Conservation (phyloP, 2,113 vertebrate species). For the Sinosuthora webbiana region DNA sequence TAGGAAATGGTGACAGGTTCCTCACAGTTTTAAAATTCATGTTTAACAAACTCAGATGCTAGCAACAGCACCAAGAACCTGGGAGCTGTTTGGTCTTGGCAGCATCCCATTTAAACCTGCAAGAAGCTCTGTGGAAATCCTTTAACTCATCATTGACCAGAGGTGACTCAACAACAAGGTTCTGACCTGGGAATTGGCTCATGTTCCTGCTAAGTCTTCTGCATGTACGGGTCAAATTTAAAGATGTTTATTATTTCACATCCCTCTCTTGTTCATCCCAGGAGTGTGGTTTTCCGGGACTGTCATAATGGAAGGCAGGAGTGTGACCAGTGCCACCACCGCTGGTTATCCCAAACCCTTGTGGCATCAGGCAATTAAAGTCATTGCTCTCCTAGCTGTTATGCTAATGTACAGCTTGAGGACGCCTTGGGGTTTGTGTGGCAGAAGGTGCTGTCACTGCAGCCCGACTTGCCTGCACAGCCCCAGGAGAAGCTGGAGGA, state of each 20-base stretch:
- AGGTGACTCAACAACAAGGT: neutral
- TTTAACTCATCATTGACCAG: neutral
- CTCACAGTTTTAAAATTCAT: slow-evolving; percentile 13
- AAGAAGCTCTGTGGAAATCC: neutral
- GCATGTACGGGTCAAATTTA: neutral
- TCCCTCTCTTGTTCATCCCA: neutral
- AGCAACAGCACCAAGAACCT: neutral
- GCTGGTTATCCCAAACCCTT: neutral
- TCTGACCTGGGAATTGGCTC: neutral
- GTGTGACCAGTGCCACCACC: neutral
- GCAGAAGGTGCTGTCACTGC: neutral
- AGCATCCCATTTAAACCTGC: neutral
- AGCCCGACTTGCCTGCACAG: neutral
- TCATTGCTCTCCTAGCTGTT: neutral
- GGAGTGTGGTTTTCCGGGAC: neutral
- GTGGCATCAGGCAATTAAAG: neutral
- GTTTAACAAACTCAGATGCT: slow-evolving; percentile 42
- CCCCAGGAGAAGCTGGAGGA: neutral
- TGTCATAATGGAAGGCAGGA: neutral
- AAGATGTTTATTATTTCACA: neutral
- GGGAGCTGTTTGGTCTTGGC: neutral
- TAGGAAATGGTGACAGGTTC: slow-evolving; percentile 56
- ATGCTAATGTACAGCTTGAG: neutral
- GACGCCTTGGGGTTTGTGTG: neutral
- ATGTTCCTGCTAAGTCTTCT: neutral